Evolutionary conservation across 1,140 invertebrate species (phyloP).

Genomic region (Cephus cinctus): DNA sequence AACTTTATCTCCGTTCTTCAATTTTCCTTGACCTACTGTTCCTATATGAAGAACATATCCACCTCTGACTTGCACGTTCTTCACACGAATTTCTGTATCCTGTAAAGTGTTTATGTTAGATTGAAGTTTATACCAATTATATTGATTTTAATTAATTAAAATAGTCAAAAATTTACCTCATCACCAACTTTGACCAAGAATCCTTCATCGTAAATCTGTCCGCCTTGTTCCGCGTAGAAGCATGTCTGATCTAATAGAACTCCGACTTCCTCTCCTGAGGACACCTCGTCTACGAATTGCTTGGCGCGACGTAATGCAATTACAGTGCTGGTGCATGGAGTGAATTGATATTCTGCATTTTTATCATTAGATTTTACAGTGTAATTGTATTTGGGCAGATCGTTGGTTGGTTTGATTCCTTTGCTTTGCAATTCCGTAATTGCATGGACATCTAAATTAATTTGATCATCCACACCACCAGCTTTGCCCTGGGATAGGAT

Average conservation of each 20-base stretch:
- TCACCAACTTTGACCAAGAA: conserved; percentile 86
- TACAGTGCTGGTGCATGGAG: conserved; percentile 64
- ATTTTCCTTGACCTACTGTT: conserved; percentile 73
- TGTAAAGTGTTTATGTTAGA: conserved; percentile 40
- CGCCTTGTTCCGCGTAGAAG: conserved; percentile 98
- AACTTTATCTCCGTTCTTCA: conserved; percentile 87
- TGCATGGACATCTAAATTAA: conserved; percentile 92
- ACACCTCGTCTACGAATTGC: conserved; percentile 83
- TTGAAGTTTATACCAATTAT: conserved; percentile 10
- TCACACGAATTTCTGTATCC: conserved; percentile 88
- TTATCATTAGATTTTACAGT: conserved; percentile 61
- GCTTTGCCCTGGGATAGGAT: conserved; percentile 81
- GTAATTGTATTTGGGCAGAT: conserved; percentile 92
- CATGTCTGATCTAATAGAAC: conserved; percentile 90
- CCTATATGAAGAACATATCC: conserved; percentile 96
- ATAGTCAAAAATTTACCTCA: conserved; percentile 57
- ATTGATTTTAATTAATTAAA: neutral
- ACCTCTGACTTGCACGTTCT: conserved; percentile 93
- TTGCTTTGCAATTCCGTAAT: conserved; percentile 87
- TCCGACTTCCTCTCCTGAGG: conserved; percentile 86
- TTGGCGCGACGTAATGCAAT: conserved; percentile 75
- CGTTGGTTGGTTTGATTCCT: conserved; percentile 81
- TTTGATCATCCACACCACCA: conserved; percentile 73
- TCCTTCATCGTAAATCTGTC: conserved; percentile 97
- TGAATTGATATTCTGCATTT: conserved; percentile 72